Conservation (phyloP, 2,888 invertebrate species). For the Scaptomyza caliginosa region DNA sequence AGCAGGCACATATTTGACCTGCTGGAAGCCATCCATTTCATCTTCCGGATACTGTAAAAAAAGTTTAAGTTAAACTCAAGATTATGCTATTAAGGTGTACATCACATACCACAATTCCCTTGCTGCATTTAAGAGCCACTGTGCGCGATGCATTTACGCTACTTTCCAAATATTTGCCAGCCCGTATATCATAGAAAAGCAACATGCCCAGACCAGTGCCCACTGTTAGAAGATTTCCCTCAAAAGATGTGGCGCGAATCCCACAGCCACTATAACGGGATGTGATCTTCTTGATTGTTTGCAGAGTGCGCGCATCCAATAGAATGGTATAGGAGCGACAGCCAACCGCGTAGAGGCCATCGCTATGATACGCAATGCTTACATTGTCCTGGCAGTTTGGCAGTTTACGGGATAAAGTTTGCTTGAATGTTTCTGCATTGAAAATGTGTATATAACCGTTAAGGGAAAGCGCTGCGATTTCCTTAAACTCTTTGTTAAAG, state of each 20-base stretch:
- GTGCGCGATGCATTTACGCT: conserved; percentile 95
- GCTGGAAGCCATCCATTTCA: conserved; percentile 92
- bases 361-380: conserved; percentile 93
- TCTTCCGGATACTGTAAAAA: conserved; percentile 91
- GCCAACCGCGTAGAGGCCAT: conserved; percentile 96
- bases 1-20: conserved; percentile 94
- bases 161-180: conserved; percentile 95
- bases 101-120: conserved; percentile 91
- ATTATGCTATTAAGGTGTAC: background rate
- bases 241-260: conserved; percentile 95
- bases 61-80: background rate
- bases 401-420: conserved; percentile 93
- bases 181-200: conserved; percentile 96
- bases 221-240: conserved; percentile 94
- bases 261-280: conserved; percentile 96
- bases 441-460: conserved; percentile 98
- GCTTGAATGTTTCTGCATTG: conserved; percentile 94
- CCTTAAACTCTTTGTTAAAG: conserved; percentile 93
- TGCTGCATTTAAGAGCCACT: conserved; percentile 93
- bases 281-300: conserved; percentile 91
- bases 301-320: conserved; percentile 94
- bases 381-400: conserved; percentile 97
- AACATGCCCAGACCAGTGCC: conserved; percentile 96
- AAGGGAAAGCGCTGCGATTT: conserved; percentile 94
- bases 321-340: conserved; percentile 96